Evolutionary conservation across 2,888 invertebrate species (phyloP), one percentile per base, ranked within the genome.

Genomic region (Liodrosophila aerea): DNA sequence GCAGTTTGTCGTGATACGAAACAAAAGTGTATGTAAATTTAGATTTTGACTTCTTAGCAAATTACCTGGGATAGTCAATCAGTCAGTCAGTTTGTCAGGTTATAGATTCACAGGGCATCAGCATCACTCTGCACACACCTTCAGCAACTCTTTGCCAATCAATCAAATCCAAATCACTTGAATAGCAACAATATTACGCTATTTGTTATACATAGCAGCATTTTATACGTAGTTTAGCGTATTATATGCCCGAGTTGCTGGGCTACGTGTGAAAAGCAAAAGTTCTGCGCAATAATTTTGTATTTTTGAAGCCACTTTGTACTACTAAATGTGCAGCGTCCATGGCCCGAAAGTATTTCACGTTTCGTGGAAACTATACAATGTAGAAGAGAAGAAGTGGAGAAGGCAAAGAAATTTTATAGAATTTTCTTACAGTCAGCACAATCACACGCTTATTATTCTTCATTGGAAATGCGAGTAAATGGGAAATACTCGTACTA

Each of bases 161-260:
- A 39, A 39, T 39, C 37, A 39, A 39, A 39, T 18, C n/a, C 3
- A 71, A 78, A 78, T 81, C 82, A 59, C 30, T 52, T 33, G 45
- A 51, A 62, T 44, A 12, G 41, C 59, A 57, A 40, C 34, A 64
- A 52, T 66, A 27, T 53, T 43, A 12, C 18, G 37, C 39, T 41
- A 49, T 51, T 39, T 31, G 16, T n/a, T n/a, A 9, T 40, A 41
- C 34, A 46, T 30, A 22, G 34, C n/a, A 15, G 7, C 4, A 7
- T 37, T 36, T 29, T 50, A 27, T 46, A 37, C 13, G 29, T 18
- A 41, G 18, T 29, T 41, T 43, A 34, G 15, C 15, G 22, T 22
- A n/a, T 43, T 41, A 44, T 44, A 49, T 33, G 11, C 9, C 30
- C 37, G 41, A 47, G 44, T 46, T 39, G 22, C 16, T 36, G 37